Percentiles rank a stretch among this genome's conserved stretches.
Conservation (phyloP, 1,140 invertebrate species). For the Teleogryllus occipitalis region DNA sequence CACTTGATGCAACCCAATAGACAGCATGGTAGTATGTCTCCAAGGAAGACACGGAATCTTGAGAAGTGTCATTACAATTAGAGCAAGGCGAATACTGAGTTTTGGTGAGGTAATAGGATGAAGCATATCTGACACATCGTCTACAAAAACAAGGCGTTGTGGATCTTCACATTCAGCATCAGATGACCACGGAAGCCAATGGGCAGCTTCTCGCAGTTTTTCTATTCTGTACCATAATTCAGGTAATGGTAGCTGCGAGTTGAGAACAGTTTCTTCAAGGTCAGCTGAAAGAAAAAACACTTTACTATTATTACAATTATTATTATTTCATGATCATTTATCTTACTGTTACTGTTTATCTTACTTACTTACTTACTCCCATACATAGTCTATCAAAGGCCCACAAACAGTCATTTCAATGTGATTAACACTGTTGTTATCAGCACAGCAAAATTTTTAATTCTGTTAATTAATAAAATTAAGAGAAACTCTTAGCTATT, state of each 20-base stretch:
- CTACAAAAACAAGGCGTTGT: slow-evolving; percentile 49
- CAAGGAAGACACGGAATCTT: slow-evolving; percentile 48
- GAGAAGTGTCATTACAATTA: slow-evolving; percentile 44
- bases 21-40: slow-evolving; percentile 36
- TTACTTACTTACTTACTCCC: no score
- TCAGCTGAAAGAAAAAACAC: slow-evolving; percentile 28
- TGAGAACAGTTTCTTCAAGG: slow-evolving; percentile 52
- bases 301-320: no score
- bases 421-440: no score
- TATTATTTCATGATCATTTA: no score
- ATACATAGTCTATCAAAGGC: no score
- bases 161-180: slow-evolving; percentile 37
- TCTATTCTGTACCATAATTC: slow-evolving; percentile 59
- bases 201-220: slow-evolving; percentile 48
- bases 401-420: no score
- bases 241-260: slow-evolving; percentile 51
- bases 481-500: no score
- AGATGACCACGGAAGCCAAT: slow-evolving; percentile 45
- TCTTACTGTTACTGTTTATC: no score
- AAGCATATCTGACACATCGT: slow-evolving; percentile 53
- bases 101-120: slow-evolving; percentile 48
- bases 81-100: slow-evolving; percentile 44
- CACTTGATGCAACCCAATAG: slow-evolving; percentile 39
- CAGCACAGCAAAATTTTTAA: no score
- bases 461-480: no score